phyloP scores from a whole-genome alignment of 2,888 invertebrate species.

The Megalurothrips usitatus region DNA sequence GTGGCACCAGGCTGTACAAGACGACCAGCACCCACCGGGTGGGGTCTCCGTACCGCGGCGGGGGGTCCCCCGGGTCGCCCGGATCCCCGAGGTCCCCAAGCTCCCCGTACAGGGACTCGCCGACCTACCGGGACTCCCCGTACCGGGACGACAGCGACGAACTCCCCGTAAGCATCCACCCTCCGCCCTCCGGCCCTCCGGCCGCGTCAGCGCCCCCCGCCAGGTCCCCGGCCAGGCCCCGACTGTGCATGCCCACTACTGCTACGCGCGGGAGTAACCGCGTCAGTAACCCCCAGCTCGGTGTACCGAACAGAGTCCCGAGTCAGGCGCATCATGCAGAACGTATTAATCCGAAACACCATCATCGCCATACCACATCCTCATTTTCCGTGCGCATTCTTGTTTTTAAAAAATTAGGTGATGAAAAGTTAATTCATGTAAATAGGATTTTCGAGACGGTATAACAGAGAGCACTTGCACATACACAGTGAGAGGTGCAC shows the following conservation, averaged over 20 bases:
- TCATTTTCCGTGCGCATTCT: no score
- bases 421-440: no score
- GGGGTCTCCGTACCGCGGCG: constrained; percentile 29
- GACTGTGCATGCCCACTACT: no score
- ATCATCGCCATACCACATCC: no score
- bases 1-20: constrained; percentile 32
- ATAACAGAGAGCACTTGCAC: no score
- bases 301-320: no score
- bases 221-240: neutral
- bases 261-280: neutral
- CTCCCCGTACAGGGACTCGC: constrained; percentile 8
- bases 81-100: neutral
- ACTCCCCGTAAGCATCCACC: constrained; percentile 10
- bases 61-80: constrained; percentile 27
- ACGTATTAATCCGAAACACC: no score
- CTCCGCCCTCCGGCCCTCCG: neutral
- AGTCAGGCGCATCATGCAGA: no score
- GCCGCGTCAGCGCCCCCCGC: neutral
- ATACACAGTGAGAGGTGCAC: no score
- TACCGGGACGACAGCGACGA: constrained; percentile 21
- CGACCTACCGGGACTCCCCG: constrained; percentile 8
- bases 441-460: no score
- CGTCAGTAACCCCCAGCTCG: no score
- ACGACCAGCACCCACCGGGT: neutral
- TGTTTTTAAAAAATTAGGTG: no score